Evolutionary conservation across 2,113 vertebrate species (phyloP).

Genomic region (Gobius niger): DNA sequence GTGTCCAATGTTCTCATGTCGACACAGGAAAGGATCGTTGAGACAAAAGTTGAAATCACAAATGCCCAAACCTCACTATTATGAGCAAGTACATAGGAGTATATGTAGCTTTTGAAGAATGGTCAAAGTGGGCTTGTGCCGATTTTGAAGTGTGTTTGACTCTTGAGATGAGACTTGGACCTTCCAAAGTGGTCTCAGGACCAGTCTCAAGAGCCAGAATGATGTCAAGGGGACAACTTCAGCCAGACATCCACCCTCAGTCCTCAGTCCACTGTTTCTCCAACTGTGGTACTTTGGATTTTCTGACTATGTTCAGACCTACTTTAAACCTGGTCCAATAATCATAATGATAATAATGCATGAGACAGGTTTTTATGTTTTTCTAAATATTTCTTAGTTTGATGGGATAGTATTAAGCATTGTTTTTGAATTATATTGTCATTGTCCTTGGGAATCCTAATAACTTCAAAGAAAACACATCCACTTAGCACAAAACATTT

Average conservation of each 20-base stretch:
- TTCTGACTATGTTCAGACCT: no score
- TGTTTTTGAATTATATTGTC: no score
- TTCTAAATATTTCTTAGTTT: no score
- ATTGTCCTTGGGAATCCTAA: no score
- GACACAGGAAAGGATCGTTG: background rate
- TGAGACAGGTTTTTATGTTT: no score
- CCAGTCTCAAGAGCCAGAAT: background rate
- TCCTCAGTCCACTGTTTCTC: background rate
- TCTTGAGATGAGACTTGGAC: background rate
- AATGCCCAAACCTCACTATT: background rate
- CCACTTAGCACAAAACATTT: no score
- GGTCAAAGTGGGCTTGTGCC: background rate
- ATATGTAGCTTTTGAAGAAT: background rate
- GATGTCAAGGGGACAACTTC: background rate
- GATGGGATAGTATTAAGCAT: no score
- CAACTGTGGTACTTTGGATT: background rate
- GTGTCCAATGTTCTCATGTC: background rate
- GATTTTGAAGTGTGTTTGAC: slow-evolving; percentile 9
- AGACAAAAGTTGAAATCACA: background rate
- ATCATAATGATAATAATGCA: no score
- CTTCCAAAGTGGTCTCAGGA: background rate
- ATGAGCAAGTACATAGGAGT: background rate
- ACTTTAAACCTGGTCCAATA: no score
- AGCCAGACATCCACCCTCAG: background rate
- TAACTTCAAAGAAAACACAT: no score